Percentiles rank a stretch among this genome's conserved stretches.
phyloP scores from a whole-genome alignment of 2,888 invertebrate genomes.

The Drosophila emarginata region DNA sequence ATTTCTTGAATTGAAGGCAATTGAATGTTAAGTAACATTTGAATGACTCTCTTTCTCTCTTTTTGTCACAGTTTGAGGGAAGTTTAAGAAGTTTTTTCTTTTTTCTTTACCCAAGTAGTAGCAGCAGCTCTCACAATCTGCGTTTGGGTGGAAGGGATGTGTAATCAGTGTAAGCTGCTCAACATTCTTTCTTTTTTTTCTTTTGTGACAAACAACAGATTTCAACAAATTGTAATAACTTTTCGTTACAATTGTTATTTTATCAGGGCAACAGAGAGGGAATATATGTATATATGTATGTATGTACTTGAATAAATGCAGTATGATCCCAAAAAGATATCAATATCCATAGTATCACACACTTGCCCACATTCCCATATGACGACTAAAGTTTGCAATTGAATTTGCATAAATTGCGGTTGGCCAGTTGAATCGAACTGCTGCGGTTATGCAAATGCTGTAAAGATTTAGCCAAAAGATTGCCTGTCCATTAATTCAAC shows the following conservation, averaged over 20 bases:
- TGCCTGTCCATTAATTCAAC: slow-evolving; percentile 78
- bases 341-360: slow-evolving; percentile 13
- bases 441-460: slow-evolving; percentile 70
- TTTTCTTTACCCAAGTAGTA: too few species aligned
- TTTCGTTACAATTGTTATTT: neutral
- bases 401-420: slow-evolving; percentile 78
- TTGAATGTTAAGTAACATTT: slow-evolving; percentile 68
- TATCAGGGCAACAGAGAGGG: neutral
- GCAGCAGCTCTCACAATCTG: neutral
- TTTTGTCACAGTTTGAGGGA: neutral
- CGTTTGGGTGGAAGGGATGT: slow-evolving; percentile 38
- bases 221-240: neutral
- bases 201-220: neutral
- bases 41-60: slow-evolving; percentile 48
- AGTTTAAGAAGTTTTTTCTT: neutral
- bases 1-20: slow-evolving; percentile 54
- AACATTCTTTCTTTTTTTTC: neutral
- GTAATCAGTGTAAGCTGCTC: slow-evolving; percentile 62
- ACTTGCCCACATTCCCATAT: slow-evolving; percentile 62
- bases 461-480: slow-evolving; percentile 73
- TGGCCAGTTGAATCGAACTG: slow-evolving; percentile 35
- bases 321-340: neutral
- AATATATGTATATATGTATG: neutral
- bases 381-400: slow-evolving; percentile 77
- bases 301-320: neutral